Evolutionary conservation across 2,797 vertebrate species (phyloP), one percentile per base, ranked within the genome.

Genomic region (Aselliscus stoliczkanus): DNA sequence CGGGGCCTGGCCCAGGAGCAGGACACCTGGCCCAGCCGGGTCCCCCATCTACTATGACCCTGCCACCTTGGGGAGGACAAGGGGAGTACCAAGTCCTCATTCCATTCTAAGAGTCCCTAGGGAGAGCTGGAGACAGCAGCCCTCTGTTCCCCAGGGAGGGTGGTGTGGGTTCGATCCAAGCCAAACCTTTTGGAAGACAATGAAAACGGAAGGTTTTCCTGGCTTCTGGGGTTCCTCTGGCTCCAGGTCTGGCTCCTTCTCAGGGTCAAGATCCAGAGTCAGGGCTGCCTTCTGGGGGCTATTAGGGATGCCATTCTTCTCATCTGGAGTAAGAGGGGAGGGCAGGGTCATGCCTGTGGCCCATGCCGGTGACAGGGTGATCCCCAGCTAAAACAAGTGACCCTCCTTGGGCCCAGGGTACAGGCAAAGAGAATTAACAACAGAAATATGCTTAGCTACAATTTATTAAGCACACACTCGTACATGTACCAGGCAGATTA

Each of bases 171-270:
- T 31, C 5, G 3, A 31, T 10, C 25, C 18, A 31, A 79, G 94
- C 27, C 93, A 31, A 88, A 99, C 99, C 99, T 99, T 99, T 72
- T 92, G 98, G 88, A 99, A 98, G 72, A 99, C 99, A 50, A 97
- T 86, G 0, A 96, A 23, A 62, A 99, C 95, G 0, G 99, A 99
- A 29, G 98, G 97, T 18, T 96, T 96, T 23, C 31, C 92, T 37
- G 96, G 82, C 20, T 95, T 92, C 64, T 62, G 87, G 0, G 39
- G 67, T 12, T 93, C 69, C 29, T 93, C 84, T 10, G 73, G 18
- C 52, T 95, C 34, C 31, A 34, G 37, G 34, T 98, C 91, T 0
- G 64, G 91, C 62, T 94, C 93, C 94, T 98, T 95, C 69, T 98
- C 88, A 97, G 67, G 0, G 93, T 69, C 83, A 97, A 95, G 89